phyloP scores from a whole-genome alignment of 2,888 invertebrate species.

The Diogma glabrata region DNA sequence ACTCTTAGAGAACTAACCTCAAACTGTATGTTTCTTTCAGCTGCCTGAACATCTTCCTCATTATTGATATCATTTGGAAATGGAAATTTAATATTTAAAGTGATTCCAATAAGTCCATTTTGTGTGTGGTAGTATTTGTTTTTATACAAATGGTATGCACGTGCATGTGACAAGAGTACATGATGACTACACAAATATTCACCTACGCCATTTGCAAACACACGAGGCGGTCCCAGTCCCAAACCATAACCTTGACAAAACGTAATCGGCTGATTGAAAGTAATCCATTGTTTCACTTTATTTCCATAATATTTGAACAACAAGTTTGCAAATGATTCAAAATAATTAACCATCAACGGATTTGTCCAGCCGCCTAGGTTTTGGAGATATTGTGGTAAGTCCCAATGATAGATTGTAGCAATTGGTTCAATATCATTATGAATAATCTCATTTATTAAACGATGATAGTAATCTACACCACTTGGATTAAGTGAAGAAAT shows the following conservation, averaged over 20 bases:
- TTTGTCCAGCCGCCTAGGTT: conserved; percentile 43
- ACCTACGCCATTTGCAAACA: conserved; percentile 37
- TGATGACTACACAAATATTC: conserved; percentile 42
- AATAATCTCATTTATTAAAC: neutral
- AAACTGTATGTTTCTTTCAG: no score
- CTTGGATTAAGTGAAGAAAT: conserved; percentile 31
- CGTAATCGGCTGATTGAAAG: conserved; percentile 44
- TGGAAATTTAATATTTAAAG: conserved; percentile 23
- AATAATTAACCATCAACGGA: conserved; percentile 37
- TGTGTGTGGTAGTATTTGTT: conserved; percentile 18
- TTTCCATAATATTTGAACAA: conserved; percentile 38
- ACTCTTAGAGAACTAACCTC: no score
- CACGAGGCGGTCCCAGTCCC: conserved; percentile 22
- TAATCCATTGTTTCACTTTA: conserved; percentile 44
- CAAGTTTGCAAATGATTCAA: conserved; percentile 38
- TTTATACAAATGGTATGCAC: conserved; percentile 30
- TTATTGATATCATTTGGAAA: conserved; percentile 21
- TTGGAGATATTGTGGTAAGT: conserved; percentile 42
- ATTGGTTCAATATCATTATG: conserved; percentile 45
- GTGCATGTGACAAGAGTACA: conserved; percentile 42
- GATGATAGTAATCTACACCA: neutral
- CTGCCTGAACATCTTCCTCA: conserved; percentile 15
- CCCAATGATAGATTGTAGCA: conserved; percentile 45
- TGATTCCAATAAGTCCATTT: conserved; percentile 28
- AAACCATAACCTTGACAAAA: conserved; percentile 40